These are phyloP conservation scores for Ridgeia piscesae DNA, from an alignment of 1,140 invertebrate genomes.

Conservation along the genomic window DNA sequence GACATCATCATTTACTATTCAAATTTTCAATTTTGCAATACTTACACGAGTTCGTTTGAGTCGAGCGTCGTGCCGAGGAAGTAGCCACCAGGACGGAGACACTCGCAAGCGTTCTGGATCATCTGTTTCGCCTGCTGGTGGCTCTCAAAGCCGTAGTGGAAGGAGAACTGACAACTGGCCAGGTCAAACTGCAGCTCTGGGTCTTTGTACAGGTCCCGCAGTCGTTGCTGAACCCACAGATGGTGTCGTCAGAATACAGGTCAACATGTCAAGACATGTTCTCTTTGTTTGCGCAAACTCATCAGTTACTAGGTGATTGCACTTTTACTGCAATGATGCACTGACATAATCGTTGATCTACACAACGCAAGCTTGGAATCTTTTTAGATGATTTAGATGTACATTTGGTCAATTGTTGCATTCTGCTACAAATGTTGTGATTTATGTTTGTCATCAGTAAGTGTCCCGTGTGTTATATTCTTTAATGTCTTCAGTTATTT, in stretches of 20 bases:
- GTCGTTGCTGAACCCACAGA: constrained; percentile 60
- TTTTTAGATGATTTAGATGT: too few relatives aligned
- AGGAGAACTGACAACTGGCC: constrained; percentile 95
- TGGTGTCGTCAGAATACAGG: neutral
- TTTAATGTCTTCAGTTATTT: too few relatives aligned
- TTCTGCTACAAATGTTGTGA: too few relatives aligned
- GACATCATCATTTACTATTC: neutral
- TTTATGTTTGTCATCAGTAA: too few relatives aligned
- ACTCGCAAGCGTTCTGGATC: constrained; percentile 89
- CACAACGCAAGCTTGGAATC: too few relatives aligned
- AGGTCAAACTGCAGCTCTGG: constrained; percentile 77
- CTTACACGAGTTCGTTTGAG: constrained; percentile 85
- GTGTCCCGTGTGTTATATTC: too few relatives aligned
- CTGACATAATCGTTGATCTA: too few relatives aligned
- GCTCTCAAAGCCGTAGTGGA: constrained; percentile 92
- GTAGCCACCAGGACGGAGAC: constrained; percentile 82
- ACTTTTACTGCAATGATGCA: too few relatives aligned
- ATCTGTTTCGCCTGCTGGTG: constrained; percentile 87
- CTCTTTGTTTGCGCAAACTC: neutral
- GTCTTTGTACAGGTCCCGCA: constrained; percentile 73
- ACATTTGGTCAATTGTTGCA: too few relatives aligned
- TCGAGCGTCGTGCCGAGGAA: constrained; percentile 97
- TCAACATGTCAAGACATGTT: neutral
- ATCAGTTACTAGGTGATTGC: too few relatives aligned
- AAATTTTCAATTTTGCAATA: constrained; percentile 25